These are phyloP conservation scores for Mechanitis mazaeus DNA, from an alignment of 2,888 invertebrate species.

Conservation along the genomic window DNA sequence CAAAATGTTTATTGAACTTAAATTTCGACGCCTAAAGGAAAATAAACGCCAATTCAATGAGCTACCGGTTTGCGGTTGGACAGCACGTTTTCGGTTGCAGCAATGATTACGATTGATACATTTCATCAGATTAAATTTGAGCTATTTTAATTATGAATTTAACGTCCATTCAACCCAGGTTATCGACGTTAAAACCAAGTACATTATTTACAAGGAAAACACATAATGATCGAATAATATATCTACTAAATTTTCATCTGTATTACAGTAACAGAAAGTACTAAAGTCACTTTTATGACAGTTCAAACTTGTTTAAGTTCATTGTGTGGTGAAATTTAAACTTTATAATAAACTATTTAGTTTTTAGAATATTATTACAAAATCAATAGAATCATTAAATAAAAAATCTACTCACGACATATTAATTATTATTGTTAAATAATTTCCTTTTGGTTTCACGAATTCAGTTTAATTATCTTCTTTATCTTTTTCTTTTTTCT, in stretches of 20 bases:
- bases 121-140: conserved; percentile 18
- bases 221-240: background rate
- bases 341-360: no score
- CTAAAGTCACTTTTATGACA: no score
- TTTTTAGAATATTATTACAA: no score
- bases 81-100: conserved; percentile 21
- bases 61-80: conserved; percentile 11
- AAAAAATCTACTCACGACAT: no score
- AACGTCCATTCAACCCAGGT: background rate
- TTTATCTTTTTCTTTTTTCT: no score
- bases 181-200: background rate
- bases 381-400: no score
- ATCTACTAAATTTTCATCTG: background rate
- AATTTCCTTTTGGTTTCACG: no score
- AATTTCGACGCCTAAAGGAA: conserved; percentile 8
- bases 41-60: conserved; percentile 14
- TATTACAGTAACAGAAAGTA: no score
- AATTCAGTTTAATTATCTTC: no score
- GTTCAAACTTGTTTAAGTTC: no score
- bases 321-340: no score
- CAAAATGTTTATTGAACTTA: conserved; percentile 3
- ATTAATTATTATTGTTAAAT: no score
- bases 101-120: conserved; percentile 18
- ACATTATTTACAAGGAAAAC: background rate
- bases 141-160: conserved; percentile 15